Evolutionary conservation across 2,797 vertebrate genomes (phyloP).

Genomic region (Schizopygopsis malacanthus): DNA sequence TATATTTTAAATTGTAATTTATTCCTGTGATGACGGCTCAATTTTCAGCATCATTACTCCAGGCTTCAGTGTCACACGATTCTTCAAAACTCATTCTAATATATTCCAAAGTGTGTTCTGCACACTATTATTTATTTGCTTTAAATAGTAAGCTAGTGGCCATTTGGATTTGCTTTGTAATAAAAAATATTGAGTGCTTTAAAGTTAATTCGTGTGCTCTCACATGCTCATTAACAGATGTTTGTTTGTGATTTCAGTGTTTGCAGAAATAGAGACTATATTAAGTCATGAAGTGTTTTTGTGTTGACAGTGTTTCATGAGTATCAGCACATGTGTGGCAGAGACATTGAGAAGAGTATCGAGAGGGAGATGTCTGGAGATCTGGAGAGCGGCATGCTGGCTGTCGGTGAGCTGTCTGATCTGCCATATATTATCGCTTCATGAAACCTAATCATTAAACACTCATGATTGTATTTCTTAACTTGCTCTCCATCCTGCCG

Average conservation of each 20-base stretch:
- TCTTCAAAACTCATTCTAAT: background rate
- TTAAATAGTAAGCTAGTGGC: no score
- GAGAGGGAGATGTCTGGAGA: conserved; percentile 96
- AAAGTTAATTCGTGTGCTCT: background rate
- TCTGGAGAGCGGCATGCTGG: conserved; percentile 94
- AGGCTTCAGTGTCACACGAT: background rate
- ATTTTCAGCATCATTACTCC: background rate
- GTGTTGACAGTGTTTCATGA: conserved; percentile 86
- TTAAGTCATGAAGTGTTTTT: conserved; percentile 37
- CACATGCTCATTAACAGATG: conserved; percentile 1
- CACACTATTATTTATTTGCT: background rate
- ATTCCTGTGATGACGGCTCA: background rate
- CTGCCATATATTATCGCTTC: background rate
- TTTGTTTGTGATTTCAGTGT: conserved; percentile 18
- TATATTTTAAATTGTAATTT: background rate
- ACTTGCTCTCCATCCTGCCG: conserved; percentile 63
- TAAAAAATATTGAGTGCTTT: background rate
- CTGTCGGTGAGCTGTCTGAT: conserved; percentile 85
- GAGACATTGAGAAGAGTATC: conserved; percentile 94
- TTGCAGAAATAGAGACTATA: no score
- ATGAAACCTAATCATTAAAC: conserved; percentile 24
- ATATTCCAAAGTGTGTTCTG: background rate
- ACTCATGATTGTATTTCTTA: conserved; percentile 49
- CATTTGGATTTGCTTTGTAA: background rate
- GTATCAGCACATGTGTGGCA: conserved; percentile 94